Evolutionary conservation across 2,113 vertebrate genomes (phyloP).

Genomic region (Rhizomys pruinosus): DNA sequence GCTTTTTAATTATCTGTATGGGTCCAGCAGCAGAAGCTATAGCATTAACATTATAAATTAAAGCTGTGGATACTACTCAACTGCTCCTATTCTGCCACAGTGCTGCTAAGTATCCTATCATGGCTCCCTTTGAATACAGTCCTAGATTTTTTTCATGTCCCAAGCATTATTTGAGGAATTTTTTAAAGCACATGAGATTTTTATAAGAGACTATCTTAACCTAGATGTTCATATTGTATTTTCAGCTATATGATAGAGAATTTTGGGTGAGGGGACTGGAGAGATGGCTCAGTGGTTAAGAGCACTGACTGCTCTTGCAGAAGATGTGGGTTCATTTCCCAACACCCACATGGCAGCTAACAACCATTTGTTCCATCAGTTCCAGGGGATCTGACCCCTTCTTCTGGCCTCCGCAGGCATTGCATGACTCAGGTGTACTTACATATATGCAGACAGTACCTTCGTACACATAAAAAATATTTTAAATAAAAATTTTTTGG

Average conservation of each 20-base stretch:
- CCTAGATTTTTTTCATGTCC: not conserved
- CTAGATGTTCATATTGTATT: slow-evolving; percentile 35
- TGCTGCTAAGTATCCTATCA: not conserved
- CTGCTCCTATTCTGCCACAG: not conserved
- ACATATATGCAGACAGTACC: no score
- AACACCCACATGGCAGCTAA: no score
- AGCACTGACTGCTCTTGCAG: no score
- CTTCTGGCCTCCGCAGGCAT: no score
- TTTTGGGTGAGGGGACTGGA: no score
- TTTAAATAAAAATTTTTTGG: no score
- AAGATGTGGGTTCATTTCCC: no score
- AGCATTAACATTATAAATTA: slow-evolving; percentile 20
- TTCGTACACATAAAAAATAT: no score
- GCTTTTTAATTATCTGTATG: slow-evolving; percentile 52
- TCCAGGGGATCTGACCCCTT: no score
- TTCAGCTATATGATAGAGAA: slow-evolving; percentile 12
- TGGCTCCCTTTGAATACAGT: not conserved
- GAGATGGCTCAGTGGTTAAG: no score
- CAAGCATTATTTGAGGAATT: slow-evolving; percentile 18
- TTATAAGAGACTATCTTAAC: slow-evolving; percentile 3
- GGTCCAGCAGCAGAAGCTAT: not conserved
- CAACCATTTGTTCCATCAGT: no score
- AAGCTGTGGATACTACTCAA: not conserved
- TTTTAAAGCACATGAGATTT: not conserved
- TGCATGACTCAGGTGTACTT: no score